phyloP scores from a whole-genome alignment of 2,888 invertebrate species.

The Anthophora plumipes region DNA sequence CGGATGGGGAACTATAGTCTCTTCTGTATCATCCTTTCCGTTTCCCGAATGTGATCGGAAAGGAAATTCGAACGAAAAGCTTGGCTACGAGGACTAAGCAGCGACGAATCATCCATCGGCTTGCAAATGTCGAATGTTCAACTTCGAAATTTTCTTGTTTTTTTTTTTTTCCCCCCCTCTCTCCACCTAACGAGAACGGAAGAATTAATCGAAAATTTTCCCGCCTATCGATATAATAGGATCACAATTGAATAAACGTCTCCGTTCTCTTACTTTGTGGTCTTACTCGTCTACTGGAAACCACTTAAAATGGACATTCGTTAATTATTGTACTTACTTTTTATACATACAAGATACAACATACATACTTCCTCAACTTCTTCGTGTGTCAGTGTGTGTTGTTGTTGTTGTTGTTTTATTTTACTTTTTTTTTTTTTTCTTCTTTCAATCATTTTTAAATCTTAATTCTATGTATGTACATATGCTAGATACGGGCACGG shows the following conservation, averaged over 20 bases:
- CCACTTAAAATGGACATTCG: slow-evolving; percentile 72
- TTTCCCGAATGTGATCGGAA: no score
- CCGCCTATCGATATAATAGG: slow-evolving; percentile 51
- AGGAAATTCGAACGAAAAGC: no score
- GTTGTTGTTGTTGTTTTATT: no score
- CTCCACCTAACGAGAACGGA: no score
- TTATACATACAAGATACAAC: slow-evolving; percentile 56
- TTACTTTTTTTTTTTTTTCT: slow-evolving; percentile 12
- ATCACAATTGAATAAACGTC: slow-evolving; percentile 63
- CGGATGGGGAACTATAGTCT: neutral
- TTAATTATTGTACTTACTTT: slow-evolving; percentile 72
- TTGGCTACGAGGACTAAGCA: no score
- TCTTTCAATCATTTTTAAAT: no score
- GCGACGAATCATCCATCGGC: no score
- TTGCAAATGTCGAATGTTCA: no score
- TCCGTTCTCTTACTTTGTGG: slow-evolving; percentile 25
- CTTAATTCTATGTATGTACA: slow-evolving; percentile 42
- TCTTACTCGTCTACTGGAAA: slow-evolving; percentile 47
- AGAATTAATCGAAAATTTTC: slow-evolving; percentile 44
- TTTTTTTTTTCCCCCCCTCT: no score
- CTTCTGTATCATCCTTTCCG: neutral
- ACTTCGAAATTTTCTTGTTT: no score
- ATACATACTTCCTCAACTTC: slow-evolving; percentile 46
- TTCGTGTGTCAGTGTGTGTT: no score
- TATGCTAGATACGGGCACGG: slow-evolving; percentile 77